Evolutionary conservation across 2,888 invertebrate species (phyloP).

Genomic region (Schrankia costaestrigalis): DNA sequence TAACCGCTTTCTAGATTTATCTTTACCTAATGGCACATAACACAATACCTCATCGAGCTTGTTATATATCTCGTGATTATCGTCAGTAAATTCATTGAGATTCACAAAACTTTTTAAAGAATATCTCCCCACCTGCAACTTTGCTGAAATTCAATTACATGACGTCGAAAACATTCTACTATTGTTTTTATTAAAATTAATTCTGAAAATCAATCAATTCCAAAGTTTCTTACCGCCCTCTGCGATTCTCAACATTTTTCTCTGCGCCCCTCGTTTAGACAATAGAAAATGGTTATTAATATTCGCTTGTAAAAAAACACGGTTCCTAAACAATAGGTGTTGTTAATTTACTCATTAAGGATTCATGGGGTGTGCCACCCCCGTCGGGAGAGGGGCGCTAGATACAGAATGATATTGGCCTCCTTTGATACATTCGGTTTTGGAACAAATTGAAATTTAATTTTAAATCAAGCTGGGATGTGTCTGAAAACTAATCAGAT

Average conservation of each 20-base stretch:
- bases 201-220: conserved; percentile 77
- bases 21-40: too few species aligned
- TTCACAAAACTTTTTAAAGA: conserved; percentile 17
- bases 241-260: conserved; percentile 42
- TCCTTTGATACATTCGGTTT: conserved; percentile 40
- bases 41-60: too few species aligned
- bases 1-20: too few species aligned
- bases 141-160: conserved; percentile 57
- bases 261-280: conserved; percentile 50
- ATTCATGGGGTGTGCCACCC: conserved; percentile 67
- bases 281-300: conserved; percentile 75
- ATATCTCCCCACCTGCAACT: conserved; percentile 24
- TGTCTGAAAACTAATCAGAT: conserved; percentile 10
- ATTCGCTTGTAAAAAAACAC: conserved; percentile 73
- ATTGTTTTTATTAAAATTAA: conserved; percentile 79
- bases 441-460: conserved; percentile 35
- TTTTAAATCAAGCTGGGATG: conserved; percentile 26
- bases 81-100: conserved; percentile 17
- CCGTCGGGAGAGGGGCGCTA: conserved; percentile 35
- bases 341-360: conserved; percentile 78
- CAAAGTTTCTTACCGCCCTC: conserved; percentile 48
- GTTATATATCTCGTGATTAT: background rate
- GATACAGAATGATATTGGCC: conserved; percentile 38
- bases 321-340: conserved; percentile 74
- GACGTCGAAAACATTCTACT: conserved; percentile 64